Conservation (phyloP, 2,888 invertebrate genomes). For the Cataglyphis cursor region DNA sequence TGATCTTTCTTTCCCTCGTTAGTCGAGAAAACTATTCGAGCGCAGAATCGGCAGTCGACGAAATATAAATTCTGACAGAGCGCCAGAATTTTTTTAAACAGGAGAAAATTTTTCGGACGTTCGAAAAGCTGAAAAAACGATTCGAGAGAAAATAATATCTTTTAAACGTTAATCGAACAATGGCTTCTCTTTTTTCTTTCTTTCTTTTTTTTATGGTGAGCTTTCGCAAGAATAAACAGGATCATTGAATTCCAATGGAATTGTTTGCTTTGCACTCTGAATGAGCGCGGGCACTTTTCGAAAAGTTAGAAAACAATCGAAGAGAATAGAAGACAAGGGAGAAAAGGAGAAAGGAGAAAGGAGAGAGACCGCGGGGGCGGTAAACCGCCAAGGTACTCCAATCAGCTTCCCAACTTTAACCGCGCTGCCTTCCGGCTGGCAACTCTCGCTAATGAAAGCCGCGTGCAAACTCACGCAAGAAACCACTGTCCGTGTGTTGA, state of each 20-base stretch:
- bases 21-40: background rate
- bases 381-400: slow-evolving; percentile 48
- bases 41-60: too few relatives aligned
- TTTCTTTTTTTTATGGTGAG: too few relatives aligned
- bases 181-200: background rate
- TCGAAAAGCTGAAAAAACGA: background rate
- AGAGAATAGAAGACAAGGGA: background rate
- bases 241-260: slow-evolving; percentile 28
- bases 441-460: slow-evolving; percentile 48
- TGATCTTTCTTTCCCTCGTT: background rate
- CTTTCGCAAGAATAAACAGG: slow-evolving; percentile 23
- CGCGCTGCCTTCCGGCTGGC: slow-evolving; percentile 55
- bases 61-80: background rate
- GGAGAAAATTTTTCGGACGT: background rate
- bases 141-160: background rate
- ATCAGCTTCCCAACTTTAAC: slow-evolving; percentile 54
- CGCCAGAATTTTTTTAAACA: background rate
- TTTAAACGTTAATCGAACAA: slow-evolving; percentile 15
- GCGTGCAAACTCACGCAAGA: slow-evolving; percentile 51
- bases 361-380: background rate
- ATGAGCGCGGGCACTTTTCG: slow-evolving; percentile 35
- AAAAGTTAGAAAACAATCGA: slow-evolving; percentile 48
- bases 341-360: background rate
- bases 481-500: slow-evolving; percentile 41
- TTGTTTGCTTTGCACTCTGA: slow-evolving; percentile 30